Evolutionary conservation across 2,888 invertebrate species (phyloP).

Genomic region (Parnassius mnemosyne): DNA sequence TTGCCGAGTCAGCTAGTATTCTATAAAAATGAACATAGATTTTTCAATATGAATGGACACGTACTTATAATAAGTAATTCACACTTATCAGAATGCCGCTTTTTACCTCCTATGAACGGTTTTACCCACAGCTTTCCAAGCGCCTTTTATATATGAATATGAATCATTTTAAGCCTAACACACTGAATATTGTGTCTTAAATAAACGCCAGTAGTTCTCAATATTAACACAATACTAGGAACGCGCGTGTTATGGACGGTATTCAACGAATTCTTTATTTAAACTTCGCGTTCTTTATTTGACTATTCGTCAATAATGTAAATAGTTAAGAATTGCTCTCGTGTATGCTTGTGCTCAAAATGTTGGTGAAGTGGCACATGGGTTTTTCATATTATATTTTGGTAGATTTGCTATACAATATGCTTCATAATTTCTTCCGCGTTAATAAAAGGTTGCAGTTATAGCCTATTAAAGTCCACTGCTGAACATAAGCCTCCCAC

Average conservation of each 20-base stretch:
- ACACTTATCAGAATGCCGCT: neutral
- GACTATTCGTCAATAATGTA: neutral
- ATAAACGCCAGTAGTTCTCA: neutral
- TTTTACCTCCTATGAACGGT: neutral
- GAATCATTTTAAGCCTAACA: neutral
- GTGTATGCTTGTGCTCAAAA: no score
- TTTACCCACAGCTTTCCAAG: constrained; percentile 1
- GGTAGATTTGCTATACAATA: no score
- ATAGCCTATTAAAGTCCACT: no score
- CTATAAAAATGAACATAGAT: no score
- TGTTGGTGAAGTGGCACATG: no score
- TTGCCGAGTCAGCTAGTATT: no score
- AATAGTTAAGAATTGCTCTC: neutral
- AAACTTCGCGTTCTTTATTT: neutral
- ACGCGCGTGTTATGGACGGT: neutral
- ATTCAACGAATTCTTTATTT: neutral
- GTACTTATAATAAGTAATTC: no score
- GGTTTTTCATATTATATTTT: no score
- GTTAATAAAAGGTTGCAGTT: no score
- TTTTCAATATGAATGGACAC: no score
- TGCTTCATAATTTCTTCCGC: no score
- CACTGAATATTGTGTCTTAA: neutral
- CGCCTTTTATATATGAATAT: neutral
- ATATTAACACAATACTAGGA: constrained; percentile 7
- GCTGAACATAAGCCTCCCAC: no score